Base-by-base conservation (phyloP, 2,113 vertebrate species). In the Cercocebus atys region DNA sequence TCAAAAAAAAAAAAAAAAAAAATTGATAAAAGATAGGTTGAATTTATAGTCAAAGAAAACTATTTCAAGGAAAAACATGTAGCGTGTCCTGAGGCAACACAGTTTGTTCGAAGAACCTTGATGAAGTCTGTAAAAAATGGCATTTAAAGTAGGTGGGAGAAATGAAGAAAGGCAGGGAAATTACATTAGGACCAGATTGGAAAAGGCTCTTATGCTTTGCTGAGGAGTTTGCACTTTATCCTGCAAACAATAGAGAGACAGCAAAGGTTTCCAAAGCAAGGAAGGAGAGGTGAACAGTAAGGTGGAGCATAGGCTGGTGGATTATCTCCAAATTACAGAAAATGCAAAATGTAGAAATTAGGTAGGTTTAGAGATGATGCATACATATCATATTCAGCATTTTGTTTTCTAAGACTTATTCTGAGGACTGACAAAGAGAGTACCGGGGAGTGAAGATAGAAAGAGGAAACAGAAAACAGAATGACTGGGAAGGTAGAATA, bases 51-150 rank as follows among this genome's bases (percentile, higher is more conserved):
- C 79, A 75, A 80, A 92, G 70, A 86, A 66, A 61, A n/a, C 3
- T 73, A 40, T 80, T 96, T 96, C 43, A 57, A 96, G 76, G 64
- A 14, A 95, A 95, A 97, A 75, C 43, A 59, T 32, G 45, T 17
- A 90, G 61, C 66, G 50, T 18, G 1, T n/a, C 72, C 55, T 45
- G 40, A 82, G n/a, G 27, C 88, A 78, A 76, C 76, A 93, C 20
- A 25, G 20, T 61, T 80, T 96, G 18, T 72, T 97, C 38, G 68
- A 55, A 23, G 35, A 88, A 59, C 35, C 35, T 13, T 59, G 45
- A 93, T 75, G 66, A 80, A 50, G 72, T 94, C 90, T 95, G 6
- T 95, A 35, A 68, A 73, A 94, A 94, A 66, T 66, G 23, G 38
- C n/a, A 75, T 59, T 96, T 87, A 76, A 90, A 93, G 5, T 55